Base-by-base conservation (phyloP, 2,888 invertebrate genomes). In the Leptopilina syphax region DNA sequence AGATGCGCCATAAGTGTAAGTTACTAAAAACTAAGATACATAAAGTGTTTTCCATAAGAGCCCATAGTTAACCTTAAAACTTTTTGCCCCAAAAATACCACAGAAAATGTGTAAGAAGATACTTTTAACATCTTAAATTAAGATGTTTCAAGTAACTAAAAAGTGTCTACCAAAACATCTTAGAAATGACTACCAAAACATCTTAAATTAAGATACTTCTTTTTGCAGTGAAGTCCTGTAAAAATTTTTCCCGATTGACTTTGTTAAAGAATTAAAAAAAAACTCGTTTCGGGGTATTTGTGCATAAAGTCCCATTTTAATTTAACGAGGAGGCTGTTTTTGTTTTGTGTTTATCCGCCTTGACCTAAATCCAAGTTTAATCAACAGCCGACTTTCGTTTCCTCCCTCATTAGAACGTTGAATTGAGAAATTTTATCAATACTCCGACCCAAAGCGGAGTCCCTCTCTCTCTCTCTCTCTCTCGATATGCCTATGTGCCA, bases 391-490 rank as follows among this genome's bases (percentile, higher is more conserved):
- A 73, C 27, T 73, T 73, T 73, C 34, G 57, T 73, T 73, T 73
- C 57, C 57, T 73, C 57, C 34, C 73, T 57, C 73, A 60, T 73
- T 73, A 73, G 73, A 57, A 57, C 27, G n/a, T 34, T 73, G 57
- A 73, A 73, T 73, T n/a, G 57, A 54, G 57, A 60, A 73, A 73
- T 73, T 73, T 73, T 60, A 73, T 73, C 73, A 34, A 73, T 73
- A 73, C 34, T 54, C 13, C 54, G 54, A 73, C 27, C 73, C 57
- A 54, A 70, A 57, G 54, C 70, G 54, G 8, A 34, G 34, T 34
- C 34, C 44, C 44, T 44, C 44, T 44, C 44, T 41, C 41, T 41
- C n/a, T 44, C 44, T 65, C 41, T 67, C 50, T 50, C 12, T 9
- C 50, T 44, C 67, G 67, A 44, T 44, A 67, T 34, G 27, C 65